Conservation (phyloP, 2,113 vertebrate species). For the Meleagris gallopavo region DNA sequence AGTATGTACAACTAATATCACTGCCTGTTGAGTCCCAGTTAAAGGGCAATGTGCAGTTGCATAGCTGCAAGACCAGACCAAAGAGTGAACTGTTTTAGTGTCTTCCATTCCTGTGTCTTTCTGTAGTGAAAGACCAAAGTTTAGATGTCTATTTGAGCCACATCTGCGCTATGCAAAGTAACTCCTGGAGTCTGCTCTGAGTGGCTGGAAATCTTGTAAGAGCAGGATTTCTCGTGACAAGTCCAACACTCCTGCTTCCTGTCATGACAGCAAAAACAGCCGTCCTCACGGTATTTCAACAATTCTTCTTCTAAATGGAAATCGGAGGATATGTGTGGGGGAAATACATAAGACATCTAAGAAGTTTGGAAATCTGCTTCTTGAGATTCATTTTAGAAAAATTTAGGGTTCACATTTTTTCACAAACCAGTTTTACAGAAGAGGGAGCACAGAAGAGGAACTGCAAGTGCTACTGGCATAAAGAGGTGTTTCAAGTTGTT, state of each 20-base stretch:
- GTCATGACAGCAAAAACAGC: constrained; percentile 58
- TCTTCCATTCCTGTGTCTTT: background rate
- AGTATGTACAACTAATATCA: background rate
- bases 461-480: background rate
- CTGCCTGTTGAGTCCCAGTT: background rate
- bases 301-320: constrained; percentile 59
- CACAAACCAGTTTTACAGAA: background rate
- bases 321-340: constrained; percentile 1
- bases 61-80: background rate
- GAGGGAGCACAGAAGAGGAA: background rate
- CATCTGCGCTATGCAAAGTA: background rate
- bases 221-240: constrained; percentile 22
- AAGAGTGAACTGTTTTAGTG: background rate
- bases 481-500: background rate
- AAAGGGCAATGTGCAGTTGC: background rate
- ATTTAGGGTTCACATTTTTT: background rate
- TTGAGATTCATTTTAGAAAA: constrained; percentile 25
- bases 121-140: background rate
- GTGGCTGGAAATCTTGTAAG: constrained; percentile 37
- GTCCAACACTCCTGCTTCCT: constrained; percentile 66
- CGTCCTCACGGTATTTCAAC: background rate
- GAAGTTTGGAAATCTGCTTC: background rate
- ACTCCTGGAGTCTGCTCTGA: background rate
- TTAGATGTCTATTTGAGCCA: constrained; percentile 19
- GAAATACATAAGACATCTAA: background rate